phyloP scores from a whole-genome alignment of 2,888 invertebrate species.

The Calameuta filiformis region DNA sequence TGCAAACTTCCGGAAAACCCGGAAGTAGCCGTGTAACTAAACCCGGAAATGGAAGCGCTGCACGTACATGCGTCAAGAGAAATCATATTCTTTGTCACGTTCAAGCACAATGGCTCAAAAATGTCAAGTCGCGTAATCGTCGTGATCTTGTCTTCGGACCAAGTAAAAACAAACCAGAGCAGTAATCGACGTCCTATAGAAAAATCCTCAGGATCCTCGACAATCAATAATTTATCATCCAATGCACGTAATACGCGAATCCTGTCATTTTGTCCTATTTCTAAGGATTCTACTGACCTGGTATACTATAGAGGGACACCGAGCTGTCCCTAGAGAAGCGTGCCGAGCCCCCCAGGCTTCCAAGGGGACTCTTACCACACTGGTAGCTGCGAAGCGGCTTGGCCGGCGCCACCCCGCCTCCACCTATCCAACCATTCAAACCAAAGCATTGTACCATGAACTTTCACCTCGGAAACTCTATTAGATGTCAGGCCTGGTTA shows the following conservation, averaged over 20 bases:
- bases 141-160: neutral
- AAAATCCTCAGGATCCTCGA: neutral
- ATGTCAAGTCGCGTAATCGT: neutral
- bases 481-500: neutral
- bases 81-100: neutral
- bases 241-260: neutral
- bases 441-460: conserved; percentile 42
- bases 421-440: conserved; percentile 61
- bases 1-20: neutral
- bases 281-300: conserved; percentile 68
- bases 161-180: neutral
- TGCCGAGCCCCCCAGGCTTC: conserved; percentile 62
- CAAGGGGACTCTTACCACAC: conserved; percentile 66
- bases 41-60: neutral
- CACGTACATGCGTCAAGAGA: neutral
- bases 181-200: neutral
- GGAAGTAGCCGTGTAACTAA: neutral
- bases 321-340: conserved; percentile 65
- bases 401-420: conserved; percentile 69
- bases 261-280: conserved; percentile 23
- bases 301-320: conserved; percentile 69
- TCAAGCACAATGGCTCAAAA: neutral
- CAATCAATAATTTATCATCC: neutral
- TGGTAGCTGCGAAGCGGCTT: conserved; percentile 73
- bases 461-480: neutral